These are phyloP conservation scores for Acanthosepion esculentum DNA, from an alignment of 2,888 invertebrate species.

Conservation along the genomic window DNA sequence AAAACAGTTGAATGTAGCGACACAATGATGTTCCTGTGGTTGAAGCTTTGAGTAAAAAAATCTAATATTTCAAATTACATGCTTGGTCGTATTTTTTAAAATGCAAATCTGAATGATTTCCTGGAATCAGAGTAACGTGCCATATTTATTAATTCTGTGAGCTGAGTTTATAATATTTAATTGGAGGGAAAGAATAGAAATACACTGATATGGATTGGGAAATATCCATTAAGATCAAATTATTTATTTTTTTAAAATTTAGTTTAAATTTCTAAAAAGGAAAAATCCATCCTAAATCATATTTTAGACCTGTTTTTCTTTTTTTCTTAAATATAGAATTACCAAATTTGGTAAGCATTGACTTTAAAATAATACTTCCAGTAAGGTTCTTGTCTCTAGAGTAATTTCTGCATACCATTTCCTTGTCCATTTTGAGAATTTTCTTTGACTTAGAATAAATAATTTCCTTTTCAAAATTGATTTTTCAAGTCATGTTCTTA, in stretches of 20 bases:
- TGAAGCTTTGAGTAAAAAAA: not conserved
- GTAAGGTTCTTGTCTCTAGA: not conserved
- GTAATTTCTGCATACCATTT: not conserved
- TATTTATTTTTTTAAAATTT: not conserved
- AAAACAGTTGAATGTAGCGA: too few relatives aligned
- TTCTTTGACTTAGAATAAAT: not conserved
- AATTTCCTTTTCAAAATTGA: not conserved
- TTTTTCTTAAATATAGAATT: not conserved
- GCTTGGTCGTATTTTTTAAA: not conserved
- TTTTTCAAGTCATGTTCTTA: not conserved
- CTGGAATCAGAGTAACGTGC: too few relatives aligned
- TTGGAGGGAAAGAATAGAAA: not conserved
- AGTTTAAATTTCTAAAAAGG: not conserved
- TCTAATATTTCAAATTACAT: not conserved
- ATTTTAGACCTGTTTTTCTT: not conserved
- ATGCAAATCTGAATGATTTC: not conserved
- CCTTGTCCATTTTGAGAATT: not conserved
- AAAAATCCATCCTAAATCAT: not conserved
- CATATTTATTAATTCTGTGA: too few relatives aligned
- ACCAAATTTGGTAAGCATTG: not conserved
- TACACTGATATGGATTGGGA: not conserved
- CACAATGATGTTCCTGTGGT: too few relatives aligned
- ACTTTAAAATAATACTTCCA: not conserved
- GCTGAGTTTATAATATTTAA: too few relatives aligned
- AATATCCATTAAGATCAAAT: not conserved